Conservation (phyloP, 2,797 vertebrate species). For the Cheirogaleus major region DNA sequence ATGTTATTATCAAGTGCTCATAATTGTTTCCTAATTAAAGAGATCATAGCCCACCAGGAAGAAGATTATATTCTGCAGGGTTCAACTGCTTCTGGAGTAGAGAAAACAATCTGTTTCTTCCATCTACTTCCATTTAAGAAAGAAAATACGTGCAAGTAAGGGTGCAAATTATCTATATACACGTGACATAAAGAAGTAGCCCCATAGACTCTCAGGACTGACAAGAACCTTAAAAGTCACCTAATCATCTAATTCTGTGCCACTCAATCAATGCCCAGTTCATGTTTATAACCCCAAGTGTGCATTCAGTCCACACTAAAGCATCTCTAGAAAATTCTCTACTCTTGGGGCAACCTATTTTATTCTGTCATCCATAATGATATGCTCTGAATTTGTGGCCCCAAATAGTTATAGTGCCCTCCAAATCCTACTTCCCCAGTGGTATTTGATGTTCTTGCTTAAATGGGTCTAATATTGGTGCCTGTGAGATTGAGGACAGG, state of each 20-base stretch:
- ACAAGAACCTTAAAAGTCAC: background rate
- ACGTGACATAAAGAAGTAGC: background rate
- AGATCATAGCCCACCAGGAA: background rate
- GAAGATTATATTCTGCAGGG: background rate
- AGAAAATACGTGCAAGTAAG: background rate
- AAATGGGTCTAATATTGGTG: background rate
- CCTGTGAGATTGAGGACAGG: background rate
- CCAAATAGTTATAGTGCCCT: background rate
- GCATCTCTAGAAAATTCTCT: background rate
- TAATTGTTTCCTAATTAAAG: background rate
- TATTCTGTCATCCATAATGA: background rate
- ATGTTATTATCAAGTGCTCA: background rate
- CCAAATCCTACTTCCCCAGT: background rate
- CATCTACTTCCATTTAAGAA: background rate
- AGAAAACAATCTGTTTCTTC: background rate
- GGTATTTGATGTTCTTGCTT: background rate
- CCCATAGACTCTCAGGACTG: background rate
- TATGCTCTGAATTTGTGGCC: background rate
- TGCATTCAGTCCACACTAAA: background rate
- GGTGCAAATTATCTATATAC: background rate
- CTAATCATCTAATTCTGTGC: background rate
- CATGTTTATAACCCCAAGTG: background rate
- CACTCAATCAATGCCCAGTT: background rate
- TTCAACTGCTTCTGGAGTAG: background rate
- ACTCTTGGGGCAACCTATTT: background rate